A percentile compares a stretch with the other conserved stretches of the same genome.
Evolutionary conservation across 1,140 invertebrate genomes (phyloP).

Genomic region (Macrobrachium nipponense): DNA sequence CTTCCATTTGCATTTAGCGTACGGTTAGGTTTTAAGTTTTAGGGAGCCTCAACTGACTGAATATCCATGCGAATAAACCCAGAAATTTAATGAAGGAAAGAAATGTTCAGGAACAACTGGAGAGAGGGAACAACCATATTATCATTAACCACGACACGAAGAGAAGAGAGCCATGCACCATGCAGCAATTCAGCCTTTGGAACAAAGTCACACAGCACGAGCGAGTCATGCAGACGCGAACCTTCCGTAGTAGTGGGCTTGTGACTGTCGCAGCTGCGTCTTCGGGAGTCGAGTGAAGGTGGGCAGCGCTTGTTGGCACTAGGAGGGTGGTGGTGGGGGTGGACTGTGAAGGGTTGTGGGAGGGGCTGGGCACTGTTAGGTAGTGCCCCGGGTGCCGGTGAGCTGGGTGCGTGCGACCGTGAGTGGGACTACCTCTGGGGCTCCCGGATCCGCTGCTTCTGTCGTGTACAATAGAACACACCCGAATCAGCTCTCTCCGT

Average conservation of each 20-base stretch:
- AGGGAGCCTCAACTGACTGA: no score
- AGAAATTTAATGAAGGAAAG: no score
- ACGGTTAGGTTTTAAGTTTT: no score
- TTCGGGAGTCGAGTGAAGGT: constrained; percentile 15
- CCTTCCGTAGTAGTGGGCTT: constrained; percentile 32
- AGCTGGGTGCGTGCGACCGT: constrained; percentile 3
- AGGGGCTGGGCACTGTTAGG: constrained; percentile 34
- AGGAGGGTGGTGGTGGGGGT: constrained; percentile 16
- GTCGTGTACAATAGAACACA: background rate
- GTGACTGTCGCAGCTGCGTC: background rate
- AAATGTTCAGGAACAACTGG: no score
- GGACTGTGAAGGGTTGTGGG: background rate
- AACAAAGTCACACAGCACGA: background rate
- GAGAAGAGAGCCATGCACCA: background rate
- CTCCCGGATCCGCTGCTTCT: constrained; percentile 49
- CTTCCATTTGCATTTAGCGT: no score
- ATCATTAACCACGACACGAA: background rate
- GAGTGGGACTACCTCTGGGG: constrained; percentile 44
- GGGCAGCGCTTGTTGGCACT: constrained; percentile 18
- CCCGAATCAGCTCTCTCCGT: no score
- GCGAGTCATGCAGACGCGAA: background rate
- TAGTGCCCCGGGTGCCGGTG: constrained; percentile 30
- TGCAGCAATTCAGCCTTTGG: background rate
- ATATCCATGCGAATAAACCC: no score
- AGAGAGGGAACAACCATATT: no score